These are phyloP conservation scores for Eupithecia abbreviata DNA, from an alignment of 2,888 invertebrate species.

Conservation along the genomic window DNA sequence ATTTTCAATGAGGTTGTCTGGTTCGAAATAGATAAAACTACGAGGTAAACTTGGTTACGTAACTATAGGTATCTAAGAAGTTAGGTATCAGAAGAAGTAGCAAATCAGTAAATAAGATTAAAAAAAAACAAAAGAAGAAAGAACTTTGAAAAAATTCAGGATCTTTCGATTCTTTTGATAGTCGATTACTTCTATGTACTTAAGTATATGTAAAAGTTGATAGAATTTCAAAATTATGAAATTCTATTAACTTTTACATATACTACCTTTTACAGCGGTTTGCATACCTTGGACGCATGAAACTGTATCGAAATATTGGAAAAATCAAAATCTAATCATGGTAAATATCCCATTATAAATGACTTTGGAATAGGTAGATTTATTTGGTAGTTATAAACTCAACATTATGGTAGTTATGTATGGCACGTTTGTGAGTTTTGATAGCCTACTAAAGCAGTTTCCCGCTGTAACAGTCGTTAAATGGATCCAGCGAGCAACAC, in stretches of 20 bases:
- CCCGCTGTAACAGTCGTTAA: slow-evolving; percentile 35
- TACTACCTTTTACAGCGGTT: too few relatives aligned
- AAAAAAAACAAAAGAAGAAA: not conserved
- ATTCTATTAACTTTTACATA: not conserved
- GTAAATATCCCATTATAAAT: too few relatives aligned
- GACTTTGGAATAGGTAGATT: too few relatives aligned
- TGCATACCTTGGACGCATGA: too few relatives aligned
- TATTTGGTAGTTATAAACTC: not conserved
- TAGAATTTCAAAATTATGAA: too few relatives aligned
- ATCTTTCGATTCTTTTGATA: not conserved
- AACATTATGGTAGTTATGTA: not conserved
- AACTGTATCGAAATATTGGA: too few relatives aligned
- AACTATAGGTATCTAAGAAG: not conserved
- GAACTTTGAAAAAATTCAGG: not conserved
- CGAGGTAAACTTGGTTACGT: not conserved
- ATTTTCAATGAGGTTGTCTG: slow-evolving; percentile 53
- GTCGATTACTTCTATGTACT: not conserved
- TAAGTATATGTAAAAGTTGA: too few relatives aligned
- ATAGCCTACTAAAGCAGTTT: slow-evolving; percentile 24
- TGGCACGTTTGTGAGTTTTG: slow-evolving; percentile 19
- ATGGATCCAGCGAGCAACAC: slow-evolving; percentile 2
- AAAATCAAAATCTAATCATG: too few relatives aligned
- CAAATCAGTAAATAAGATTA: not conserved
- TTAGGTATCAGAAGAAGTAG: too few relatives aligned
- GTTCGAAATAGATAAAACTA: slow-evolving; percentile 1